Conservation (phyloP, 1,140 invertebrate genomes). For the Diabrotica virgifera region DNA sequence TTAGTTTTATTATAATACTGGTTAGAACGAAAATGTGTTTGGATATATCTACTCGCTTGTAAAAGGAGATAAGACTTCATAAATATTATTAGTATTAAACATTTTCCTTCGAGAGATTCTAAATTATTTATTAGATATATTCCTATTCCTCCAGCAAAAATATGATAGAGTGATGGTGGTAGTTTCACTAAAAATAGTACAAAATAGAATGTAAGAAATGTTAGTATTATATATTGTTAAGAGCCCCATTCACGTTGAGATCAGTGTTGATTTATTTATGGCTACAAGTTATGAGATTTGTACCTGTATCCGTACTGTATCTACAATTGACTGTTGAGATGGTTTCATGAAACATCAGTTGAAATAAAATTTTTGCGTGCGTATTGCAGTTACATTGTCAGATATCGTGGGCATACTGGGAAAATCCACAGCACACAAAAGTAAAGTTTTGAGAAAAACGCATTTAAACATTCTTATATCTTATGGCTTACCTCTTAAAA, state of each 20-base stretch:
- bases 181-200: constrained; percentile 19
- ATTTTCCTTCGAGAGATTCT: constrained; percentile 25
- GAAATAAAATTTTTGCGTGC: too few relatives aligned
- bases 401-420: too few relatives aligned
- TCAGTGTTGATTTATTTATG: too few relatives aligned
- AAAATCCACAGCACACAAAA: too few relatives aligned
- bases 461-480: too few relatives aligned
- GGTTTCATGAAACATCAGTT: too few relatives aligned
- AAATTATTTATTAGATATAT: constrained; percentile 30
- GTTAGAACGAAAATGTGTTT: not conserved
- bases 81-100: constrained; percentile 25
- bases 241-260: constrained; percentile 1
- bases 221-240: constrained; percentile 6
- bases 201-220: constrained; percentile 21
- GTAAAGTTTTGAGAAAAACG: too few relatives aligned
- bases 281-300: too few relatives aligned
- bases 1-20: constrained; percentile 12
- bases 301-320: too few relatives aligned
- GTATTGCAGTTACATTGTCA: too few relatives aligned
- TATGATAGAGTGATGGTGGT: constrained; percentile 28
- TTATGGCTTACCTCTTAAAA: too few relatives aligned
- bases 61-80: constrained; percentile 15
- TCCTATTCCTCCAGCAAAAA: constrained; percentile 30
- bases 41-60: constrained; percentile 5
- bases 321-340: too few relatives aligned